Conservation (phyloP, 53 echinoderm and acorn worm species). For the Mesocentrotus franciscanus region DNA sequence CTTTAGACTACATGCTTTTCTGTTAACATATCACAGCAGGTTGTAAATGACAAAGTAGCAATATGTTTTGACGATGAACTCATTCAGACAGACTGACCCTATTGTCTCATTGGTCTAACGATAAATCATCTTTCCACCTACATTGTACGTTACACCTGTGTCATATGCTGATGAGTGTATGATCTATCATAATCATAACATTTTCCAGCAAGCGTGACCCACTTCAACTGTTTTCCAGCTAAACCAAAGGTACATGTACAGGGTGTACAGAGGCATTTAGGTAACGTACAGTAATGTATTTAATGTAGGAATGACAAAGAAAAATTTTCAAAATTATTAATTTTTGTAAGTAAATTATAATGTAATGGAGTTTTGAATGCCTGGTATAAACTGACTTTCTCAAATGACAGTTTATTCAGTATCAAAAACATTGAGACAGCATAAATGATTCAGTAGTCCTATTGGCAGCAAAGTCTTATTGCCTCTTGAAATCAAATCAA, state of each 20-base stretch:
- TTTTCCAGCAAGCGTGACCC: not conserved
- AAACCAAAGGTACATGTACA: not conserved
- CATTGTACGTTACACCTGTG: not conserved
- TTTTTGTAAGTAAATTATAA: too few relatives aligned
- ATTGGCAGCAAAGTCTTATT: not conserved
- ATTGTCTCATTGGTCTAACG: not conserved
- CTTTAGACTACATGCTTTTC: not conserved
- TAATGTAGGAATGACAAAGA: too few relatives aligned
- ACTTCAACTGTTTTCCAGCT: not conserved
- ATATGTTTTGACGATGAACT: not conserved
- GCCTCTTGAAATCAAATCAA: not conserved
- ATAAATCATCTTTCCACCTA: not conserved
- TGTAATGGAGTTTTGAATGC: too few relatives aligned
- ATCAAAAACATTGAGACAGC: too few relatives aligned
- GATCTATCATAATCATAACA: not conserved
- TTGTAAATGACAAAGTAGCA: not conserved
- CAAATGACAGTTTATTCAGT: too few relatives aligned
- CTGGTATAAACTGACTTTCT: too few relatives aligned
- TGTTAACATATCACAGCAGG: constrained; percentile 2
- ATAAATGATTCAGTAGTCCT: too few relatives aligned
- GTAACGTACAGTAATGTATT: too few relatives aligned
- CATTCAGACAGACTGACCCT: constrained; percentile 7
- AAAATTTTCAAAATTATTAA: too few relatives aligned
- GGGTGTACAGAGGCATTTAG: too few relatives aligned
- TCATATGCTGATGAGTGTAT: not conserved